Evolutionary conservation across 2,888 invertebrate genomes (phyloP).

Genomic region (Pandemis cinnamomeana): DNA sequence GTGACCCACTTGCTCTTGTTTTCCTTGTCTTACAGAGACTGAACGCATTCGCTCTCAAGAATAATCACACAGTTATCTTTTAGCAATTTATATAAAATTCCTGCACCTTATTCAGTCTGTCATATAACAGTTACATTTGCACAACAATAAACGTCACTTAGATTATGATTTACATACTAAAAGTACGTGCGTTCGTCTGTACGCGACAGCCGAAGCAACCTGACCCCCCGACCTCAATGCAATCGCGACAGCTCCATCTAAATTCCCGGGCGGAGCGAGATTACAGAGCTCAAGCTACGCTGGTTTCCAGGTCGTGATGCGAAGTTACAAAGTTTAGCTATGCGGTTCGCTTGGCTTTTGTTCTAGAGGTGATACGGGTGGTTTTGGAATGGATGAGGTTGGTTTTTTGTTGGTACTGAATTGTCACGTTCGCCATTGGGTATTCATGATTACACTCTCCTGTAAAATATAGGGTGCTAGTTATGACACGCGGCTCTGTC

Average conservation of each 20-base stretch:
- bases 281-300: conserved; percentile 14
- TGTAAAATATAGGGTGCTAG: conserved; percentile 37
- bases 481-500: conserved; percentile 27
- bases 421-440: conserved; percentile 39
- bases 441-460: conserved; percentile 36
- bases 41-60: too few relatives aligned
- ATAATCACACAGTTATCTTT: conserved; percentile 15
- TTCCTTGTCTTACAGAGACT: too few relatives aligned
- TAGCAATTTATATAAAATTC: conserved; percentile 24
- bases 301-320: conserved; percentile 24
- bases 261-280: neutral
- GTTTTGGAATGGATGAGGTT: neutral
- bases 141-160: conserved; percentile 42
- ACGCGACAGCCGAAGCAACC: conserved; percentile 6
- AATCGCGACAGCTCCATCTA: neutral
- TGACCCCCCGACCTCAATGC: conserved; percentile 20
- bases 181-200: conserved; percentile 38
- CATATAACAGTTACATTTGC: conserved; percentile 38
- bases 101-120: conserved; percentile 21
- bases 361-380: neutral
- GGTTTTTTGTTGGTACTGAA: conserved; percentile 10
- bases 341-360: neutral
- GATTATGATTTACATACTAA: conserved; percentile 41
- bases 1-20: too few relatives aligned
- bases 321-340: neutral